Conservation (phyloP, 1,140 invertebrate genomes). For the Lepidurus arcticus region DNA sequence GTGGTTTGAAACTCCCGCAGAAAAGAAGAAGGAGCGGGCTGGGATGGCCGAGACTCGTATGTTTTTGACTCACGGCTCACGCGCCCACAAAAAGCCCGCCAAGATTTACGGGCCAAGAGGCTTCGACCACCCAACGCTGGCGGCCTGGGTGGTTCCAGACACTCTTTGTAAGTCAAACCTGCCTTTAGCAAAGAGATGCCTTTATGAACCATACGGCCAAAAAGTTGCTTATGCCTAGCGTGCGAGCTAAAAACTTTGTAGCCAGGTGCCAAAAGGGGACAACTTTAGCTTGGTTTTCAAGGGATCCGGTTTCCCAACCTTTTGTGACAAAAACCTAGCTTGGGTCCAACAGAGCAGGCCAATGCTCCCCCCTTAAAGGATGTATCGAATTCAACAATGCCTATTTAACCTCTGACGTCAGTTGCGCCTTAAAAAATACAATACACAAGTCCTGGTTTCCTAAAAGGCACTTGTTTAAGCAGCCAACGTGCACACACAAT, state of each 20-base stretch:
- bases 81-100: constrained; percentile 16
- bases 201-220: background rate
- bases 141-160: constrained; percentile 1
- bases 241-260: background rate
- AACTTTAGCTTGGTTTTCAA: background rate
- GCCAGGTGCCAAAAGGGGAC: constrained; percentile 20
- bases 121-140: constrained; percentile 16
- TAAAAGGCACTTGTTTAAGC: background rate
- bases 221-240: background rate
- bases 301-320: constrained; percentile 2
- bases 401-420: background rate
- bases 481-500: no score
- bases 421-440: background rate
- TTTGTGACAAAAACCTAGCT: background rate
- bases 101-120: constrained; percentile 18
- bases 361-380: background rate
- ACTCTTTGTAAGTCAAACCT: constrained; percentile 17
- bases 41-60: background rate
- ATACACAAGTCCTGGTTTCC: background rate
- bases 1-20: background rate
- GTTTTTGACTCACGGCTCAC: constrained; percentile 21
- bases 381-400: background rate
- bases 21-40: background rate
- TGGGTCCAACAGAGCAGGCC: background rate
- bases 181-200: background rate